These are phyloP conservation scores for Euura lappo DNA, from an alignment of 1,140 invertebrate species.

Conservation along the genomic window DNA sequence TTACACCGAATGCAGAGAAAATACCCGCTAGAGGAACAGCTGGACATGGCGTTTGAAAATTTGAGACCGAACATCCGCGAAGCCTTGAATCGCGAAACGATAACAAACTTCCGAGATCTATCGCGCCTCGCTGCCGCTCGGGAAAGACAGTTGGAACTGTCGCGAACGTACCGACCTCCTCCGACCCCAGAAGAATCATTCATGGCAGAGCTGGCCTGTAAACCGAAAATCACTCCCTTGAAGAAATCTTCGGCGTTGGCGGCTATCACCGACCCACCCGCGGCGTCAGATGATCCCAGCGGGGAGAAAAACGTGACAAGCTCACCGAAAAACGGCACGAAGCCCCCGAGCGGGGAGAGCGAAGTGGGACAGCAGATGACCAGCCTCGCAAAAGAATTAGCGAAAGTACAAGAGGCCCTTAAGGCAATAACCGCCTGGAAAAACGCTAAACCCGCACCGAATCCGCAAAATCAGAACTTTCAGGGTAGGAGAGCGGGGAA, in stretches of 20 bases:
- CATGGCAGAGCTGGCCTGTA: background rate
- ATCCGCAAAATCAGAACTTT: no score
- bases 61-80: background rate
- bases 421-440: background rate
- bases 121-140: background rate
- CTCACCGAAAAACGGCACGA: background rate
- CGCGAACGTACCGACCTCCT: background rate
- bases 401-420: background rate
- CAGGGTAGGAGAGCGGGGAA: no score
- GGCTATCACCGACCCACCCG: background rate
- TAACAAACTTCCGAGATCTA: background rate
- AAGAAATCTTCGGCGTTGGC: background rate
- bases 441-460: background rate
- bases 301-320: no score
- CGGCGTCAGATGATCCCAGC: background rate
- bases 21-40: background rate
- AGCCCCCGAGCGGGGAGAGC: background rate
- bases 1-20: background rate
- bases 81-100: background rate
- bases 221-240: slow-evolving; percentile 8
- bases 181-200: background rate
- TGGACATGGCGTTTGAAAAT: slow-evolving; percentile 7
- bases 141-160: background rate
- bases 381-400: background rate
- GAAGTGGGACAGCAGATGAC: background rate